A percentile compares a stretch with the other conserved stretches of the same genome.
These are phyloP conservation scores for Trileptium ribeirensis DNA, from an alignment of 2,888 invertebrate species.

Conservation along the genomic window DNA sequence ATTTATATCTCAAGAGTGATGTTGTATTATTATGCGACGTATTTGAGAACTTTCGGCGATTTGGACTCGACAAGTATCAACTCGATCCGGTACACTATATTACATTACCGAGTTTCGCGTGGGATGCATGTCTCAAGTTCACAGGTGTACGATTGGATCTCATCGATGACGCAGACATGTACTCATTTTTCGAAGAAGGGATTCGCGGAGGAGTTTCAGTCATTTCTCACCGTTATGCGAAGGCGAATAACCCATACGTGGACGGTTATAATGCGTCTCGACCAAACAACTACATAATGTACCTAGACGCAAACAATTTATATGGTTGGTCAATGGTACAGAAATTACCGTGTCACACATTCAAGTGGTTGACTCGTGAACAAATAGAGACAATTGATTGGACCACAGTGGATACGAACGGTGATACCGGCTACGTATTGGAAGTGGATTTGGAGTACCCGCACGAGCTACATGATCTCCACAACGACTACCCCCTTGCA, in stretches of 20 bases:
- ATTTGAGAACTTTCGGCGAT: slow-evolving; percentile 45
- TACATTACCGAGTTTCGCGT: no score
- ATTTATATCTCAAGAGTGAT: slow-evolving; percentile 42
- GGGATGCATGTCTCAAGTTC: no score
- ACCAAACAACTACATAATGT: slow-evolving; percentile 33
- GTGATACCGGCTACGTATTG: slow-evolving; percentile 52
- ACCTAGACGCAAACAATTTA: no score
- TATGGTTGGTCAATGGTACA: no score
- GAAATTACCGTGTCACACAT: no score
- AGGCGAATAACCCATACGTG: slow-evolving; percentile 42
- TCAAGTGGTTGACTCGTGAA: slow-evolving; percentile 35
- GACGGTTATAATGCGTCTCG: slow-evolving; percentile 32
- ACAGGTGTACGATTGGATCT: no score
- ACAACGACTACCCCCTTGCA: no score
- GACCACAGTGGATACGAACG: slow-evolving; percentile 27
- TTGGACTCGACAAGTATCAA: slow-evolving; percentile 38
- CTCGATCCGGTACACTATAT: slow-evolving; percentile 45
- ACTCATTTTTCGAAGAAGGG: no score
- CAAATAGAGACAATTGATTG: slow-evolving; percentile 22
- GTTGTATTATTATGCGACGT: slow-evolving; percentile 45
- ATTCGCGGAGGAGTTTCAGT: no score
- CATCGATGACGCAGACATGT: no score
- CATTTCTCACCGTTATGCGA: slow-evolving; percentile 42
- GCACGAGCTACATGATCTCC: no score
- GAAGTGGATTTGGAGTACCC: no score